A percentile compares a stretch with the other conserved stretches of the same genome.
Evolutionary conservation across 2,888 invertebrate species (phyloP).

Genomic region (Cantharis flavilabris): DNA sequence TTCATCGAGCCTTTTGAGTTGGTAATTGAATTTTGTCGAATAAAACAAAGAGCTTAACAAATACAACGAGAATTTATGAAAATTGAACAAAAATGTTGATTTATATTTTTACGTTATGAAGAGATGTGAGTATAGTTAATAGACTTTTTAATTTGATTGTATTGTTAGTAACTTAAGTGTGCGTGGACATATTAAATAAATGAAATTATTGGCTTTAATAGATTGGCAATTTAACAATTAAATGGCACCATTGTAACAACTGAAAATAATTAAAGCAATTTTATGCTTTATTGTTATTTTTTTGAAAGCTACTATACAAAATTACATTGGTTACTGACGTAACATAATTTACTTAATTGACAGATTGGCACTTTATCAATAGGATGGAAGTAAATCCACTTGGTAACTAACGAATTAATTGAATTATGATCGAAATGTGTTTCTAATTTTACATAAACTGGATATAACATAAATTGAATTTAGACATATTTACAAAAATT

Average conservation of each 20-base stretch:
- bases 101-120: not conserved
- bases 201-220: not conserved
- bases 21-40: not conserved
- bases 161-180: not conserved
- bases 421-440: not conserved
- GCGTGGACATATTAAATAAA: not conserved
- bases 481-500: not conserved
- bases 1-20: not conserved
- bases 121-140: not conserved
- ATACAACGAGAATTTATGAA: not conserved
- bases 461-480: not conserved
- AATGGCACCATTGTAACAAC: not conserved
- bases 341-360: not conserved
- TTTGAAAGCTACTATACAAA: not conserved
- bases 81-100: not conserved
- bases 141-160: not conserved
- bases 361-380: not conserved
- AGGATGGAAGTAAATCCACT: not conserved
- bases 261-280: not conserved
- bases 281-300: not conserved
- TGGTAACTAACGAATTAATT: not conserved
- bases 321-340: not conserved
- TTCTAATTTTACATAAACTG: not conserved
- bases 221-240: not conserved
- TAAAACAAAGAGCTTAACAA: not conserved